Base-by-base conservation (phyloP, 2,113 vertebrate species). In the Laticauda laticaudata region DNA sequence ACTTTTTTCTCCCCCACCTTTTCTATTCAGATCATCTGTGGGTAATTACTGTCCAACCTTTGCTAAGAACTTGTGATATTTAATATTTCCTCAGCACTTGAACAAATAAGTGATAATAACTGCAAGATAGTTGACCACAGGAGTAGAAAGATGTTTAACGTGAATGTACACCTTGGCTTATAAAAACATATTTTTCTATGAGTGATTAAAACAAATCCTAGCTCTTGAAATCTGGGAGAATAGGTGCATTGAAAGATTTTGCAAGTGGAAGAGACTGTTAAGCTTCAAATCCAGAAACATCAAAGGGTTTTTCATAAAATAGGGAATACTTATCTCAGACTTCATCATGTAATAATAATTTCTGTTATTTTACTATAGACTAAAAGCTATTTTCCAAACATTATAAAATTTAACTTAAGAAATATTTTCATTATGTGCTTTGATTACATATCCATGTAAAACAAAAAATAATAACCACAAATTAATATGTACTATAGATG, bases 1-100 rank as follows among this genome's bases (percentile, higher is more conserved):
- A 91, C 92, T 95, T 94, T 92, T 86, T 86, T 48, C 91, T 93
- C 94, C 92, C 93, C 88, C 86, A 90, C 88, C 81, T 91, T 93
- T 94, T 93, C 95, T 69, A 69, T 94, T 56, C 93, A 86, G 96
- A 96, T 98, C 98, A 99, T 99, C 98, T 99, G 99, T 98, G 98
- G 98, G 98, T 98, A 98, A 99, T 99, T 99, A 99, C 96, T 98
- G 97, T 98, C 97, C 97, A 95, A 97, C 98, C 98, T 99, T 98
- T 97, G 97, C 97, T 98, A 98, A 98, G 98, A 98, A 98, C 94
- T 97, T 98, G 98, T 98, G 99, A 99, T 98, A 99, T 99, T 99
- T 99, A 99, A 99, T 99, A 99, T 99, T 99, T 99, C 98, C 99
- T 99, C 97, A 98, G 97, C 98, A 99, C 98, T 99, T 99, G 99